Conservation (phyloP, 2,113 vertebrate species). For the Phaethon lepturus region DNA sequence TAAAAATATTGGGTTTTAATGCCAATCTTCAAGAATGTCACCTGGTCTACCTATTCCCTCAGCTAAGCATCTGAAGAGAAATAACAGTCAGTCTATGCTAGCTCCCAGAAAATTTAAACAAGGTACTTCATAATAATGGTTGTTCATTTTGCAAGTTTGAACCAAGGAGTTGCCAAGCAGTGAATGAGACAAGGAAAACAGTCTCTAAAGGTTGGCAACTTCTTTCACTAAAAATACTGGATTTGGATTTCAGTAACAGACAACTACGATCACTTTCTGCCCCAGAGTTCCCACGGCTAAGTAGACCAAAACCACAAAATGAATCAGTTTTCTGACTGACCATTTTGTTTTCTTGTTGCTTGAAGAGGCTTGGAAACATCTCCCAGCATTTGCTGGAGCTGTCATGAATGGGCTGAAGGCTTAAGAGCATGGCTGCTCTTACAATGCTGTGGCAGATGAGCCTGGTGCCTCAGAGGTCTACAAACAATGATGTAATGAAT, state of each 20-base stretch:
- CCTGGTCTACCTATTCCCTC: not conserved
- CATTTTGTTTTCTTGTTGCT: not conserved
- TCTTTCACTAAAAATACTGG: not conserved
- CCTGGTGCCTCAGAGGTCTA: not conserved
- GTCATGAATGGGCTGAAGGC: not conserved
- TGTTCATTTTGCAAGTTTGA: not conserved
- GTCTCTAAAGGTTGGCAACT: not conserved
- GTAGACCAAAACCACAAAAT: not conserved
- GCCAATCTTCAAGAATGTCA: rapidly evolving
- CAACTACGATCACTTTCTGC: not conserved
- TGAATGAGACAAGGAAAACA: not conserved
- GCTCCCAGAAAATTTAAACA: not conserved
- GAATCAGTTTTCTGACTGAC: not conserved
- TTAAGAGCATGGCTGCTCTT: not conserved
- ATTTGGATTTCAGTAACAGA: not conserved
- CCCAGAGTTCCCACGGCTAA: not conserved
- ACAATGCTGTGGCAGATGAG: not conserved
- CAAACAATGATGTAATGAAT: not conserved
- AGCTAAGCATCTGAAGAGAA: not conserved
- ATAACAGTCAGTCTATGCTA: not conserved
- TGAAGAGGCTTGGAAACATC: not conserved
- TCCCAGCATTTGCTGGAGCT: not conserved
- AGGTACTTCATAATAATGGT: not conserved
- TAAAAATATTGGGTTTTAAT: not conserved
- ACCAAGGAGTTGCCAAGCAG: not conserved